Evolutionary conservation across 2,888 invertebrate species (phyloP).

Genomic region (Deilephila porcellus): DNA sequence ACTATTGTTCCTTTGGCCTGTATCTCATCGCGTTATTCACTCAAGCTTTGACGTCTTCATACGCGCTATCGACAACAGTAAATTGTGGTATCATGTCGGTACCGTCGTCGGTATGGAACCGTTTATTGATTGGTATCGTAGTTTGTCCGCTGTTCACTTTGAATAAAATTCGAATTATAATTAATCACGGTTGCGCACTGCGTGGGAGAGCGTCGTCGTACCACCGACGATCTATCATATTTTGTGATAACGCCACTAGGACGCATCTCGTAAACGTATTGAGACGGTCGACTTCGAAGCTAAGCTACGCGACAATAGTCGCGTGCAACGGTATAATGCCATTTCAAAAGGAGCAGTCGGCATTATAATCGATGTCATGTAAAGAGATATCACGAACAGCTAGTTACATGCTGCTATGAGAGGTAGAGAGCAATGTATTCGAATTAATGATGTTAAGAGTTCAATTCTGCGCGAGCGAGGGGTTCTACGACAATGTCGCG

Average conservation of each 20-base stretch:
- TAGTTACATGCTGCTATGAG: constrained; percentile 34
- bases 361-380: constrained; percentile 45
- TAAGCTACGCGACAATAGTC: constrained; percentile 68
- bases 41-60: constrained; percentile 80
- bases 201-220: constrained; percentile 82
- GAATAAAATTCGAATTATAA: constrained; percentile 86
- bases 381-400: constrained; percentile 44
- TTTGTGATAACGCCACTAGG: constrained; percentile 83
- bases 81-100: constrained; percentile 83
- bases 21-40: constrained; percentile 71
- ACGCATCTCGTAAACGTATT: constrained; percentile 78
- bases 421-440: constrained; percentile 36
- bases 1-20: constrained; percentile 73
- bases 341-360: constrained; percentile 52
- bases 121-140: constrained; percentile 85
- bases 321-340: constrained; percentile 60
- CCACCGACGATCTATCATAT: constrained; percentile 83
- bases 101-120: constrained; percentile 83
- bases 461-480: constrained; percentile 18
- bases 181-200: constrained; percentile 80
- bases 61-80: constrained; percentile 76
- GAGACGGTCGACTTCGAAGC: constrained; percentile 69
- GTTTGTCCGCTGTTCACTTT: constrained; percentile 84
- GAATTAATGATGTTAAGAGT: constrained; percentile 31
- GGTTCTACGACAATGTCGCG: constrained; percentile 44